Conservation (phyloP, 2,888 invertebrate genomes). For the Druceiella hillmani region DNA sequence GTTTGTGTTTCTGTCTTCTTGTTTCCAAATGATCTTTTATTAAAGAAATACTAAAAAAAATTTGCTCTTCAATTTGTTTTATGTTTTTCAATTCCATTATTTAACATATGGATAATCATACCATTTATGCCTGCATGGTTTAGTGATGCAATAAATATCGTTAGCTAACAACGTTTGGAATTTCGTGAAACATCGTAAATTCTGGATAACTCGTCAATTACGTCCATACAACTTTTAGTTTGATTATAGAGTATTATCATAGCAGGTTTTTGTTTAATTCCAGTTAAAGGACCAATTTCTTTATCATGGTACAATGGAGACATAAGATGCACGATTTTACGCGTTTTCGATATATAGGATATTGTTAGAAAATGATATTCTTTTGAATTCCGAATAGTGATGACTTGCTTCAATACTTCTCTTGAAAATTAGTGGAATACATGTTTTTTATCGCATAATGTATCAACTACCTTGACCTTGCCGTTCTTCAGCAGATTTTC, state of each 20-base stretch:
- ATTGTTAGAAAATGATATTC: not conserved
- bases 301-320: not conserved
- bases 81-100: not conserved
- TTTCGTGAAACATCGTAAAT: not conserved
- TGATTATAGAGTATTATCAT: not conserved
- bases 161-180: not conserved
- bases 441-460: not conserved
- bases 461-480: not conserved
- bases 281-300: not conserved
- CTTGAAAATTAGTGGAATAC: not conserved
- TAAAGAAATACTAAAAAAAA: not conserved
- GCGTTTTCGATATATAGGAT: not conserved
- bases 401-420: not conserved
- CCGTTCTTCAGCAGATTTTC: not conserved
- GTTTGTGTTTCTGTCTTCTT: not conserved
- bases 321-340: not conserved
- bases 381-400: not conserved
- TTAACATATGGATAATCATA: not conserved
- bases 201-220: not conserved
- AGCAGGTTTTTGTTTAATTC: not conserved
- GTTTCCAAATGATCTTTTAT: not conserved
- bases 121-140: no score
- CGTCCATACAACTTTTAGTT: not conserved
- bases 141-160: not conserved
- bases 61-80: not conserved